phyloP scores from a whole-genome alignment of 2,113 vertebrate species.

The Atlantisia rogersi region DNA sequence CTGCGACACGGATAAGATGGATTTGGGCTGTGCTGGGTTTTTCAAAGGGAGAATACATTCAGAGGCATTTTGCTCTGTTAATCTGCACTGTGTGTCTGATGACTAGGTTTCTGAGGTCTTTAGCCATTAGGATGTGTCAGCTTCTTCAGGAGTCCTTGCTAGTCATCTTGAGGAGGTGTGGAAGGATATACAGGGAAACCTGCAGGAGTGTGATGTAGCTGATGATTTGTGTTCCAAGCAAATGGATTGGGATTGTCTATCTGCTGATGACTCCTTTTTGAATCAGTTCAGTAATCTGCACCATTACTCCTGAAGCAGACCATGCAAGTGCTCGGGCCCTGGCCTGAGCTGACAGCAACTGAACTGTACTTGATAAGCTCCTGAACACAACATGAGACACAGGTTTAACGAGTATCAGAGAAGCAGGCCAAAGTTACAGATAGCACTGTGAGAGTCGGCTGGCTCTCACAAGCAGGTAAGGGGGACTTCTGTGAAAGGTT shows the following conservation, averaged over 20 bases:
- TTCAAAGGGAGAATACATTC: background rate
- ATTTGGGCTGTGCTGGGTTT: background rate
- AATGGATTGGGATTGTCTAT: background rate
- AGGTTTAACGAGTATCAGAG: background rate
- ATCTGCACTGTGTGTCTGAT: background rate
- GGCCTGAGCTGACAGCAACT: background rate
- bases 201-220: background rate
- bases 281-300: rapidly evolving
- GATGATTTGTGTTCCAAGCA: background rate
- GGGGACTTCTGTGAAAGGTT: background rate
- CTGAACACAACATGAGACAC: background rate
- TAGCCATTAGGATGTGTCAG: background rate
- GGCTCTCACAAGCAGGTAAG: background rate
- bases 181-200: background rate
- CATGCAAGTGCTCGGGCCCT: background rate
- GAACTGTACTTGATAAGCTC: background rate
- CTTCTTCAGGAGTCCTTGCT: background rate
- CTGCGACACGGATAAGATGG: background rate
- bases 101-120: background rate
- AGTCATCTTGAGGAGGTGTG: background rate
- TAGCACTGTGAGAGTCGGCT: background rate
- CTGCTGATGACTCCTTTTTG: background rate
- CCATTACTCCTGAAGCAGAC: background rate
- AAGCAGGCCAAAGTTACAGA: background rate
- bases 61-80: background rate